phyloP scores from a whole-genome alignment of 2,113 vertebrate species.

The Datnioides undecimradiatus region DNA sequence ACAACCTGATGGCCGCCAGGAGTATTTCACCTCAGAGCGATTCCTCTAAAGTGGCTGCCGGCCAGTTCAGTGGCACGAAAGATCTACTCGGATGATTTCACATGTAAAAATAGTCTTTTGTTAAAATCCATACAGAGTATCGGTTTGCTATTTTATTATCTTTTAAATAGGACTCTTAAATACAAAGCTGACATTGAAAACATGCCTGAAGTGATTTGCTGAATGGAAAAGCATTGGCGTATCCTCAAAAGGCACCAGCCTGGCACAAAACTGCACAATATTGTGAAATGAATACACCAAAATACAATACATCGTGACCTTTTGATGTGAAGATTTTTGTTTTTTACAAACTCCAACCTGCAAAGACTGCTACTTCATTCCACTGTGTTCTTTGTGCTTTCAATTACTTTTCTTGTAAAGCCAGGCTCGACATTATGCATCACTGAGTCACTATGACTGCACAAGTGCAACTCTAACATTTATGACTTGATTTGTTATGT shows the following conservation, averaged over 20 bases:
- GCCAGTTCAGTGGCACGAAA: neutral
- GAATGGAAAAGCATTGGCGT: neutral
- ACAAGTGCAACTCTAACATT: slow-evolving; percentile 11
- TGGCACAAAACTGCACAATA: neutral
- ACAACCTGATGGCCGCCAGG: slow-evolving; percentile 42
- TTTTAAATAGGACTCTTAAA: neutral
- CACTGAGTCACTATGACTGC: neutral
- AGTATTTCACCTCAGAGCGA: slow-evolving; percentile 22
- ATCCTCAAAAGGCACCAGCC: neutral
- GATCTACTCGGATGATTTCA: neutral
- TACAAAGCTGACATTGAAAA: neutral
- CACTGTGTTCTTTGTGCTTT: neutral
- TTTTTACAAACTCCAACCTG: neutral
- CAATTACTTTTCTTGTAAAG: neutral
- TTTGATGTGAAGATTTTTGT: neutral
- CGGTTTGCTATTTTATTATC: neutral
- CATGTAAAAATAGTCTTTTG: neutral
- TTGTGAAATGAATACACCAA: neutral
- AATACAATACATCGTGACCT: neutral
- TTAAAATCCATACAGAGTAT: slow-evolving; percentile 1
- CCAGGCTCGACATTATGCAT: neutral
- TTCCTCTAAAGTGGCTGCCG: neutral
- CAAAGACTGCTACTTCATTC: neutral
- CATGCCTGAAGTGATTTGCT: neutral
- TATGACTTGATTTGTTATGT: slow-evolving; percentile 1